phyloP scores from a whole-genome alignment of 2,888 invertebrate species.

The Baccha elongata region DNA sequence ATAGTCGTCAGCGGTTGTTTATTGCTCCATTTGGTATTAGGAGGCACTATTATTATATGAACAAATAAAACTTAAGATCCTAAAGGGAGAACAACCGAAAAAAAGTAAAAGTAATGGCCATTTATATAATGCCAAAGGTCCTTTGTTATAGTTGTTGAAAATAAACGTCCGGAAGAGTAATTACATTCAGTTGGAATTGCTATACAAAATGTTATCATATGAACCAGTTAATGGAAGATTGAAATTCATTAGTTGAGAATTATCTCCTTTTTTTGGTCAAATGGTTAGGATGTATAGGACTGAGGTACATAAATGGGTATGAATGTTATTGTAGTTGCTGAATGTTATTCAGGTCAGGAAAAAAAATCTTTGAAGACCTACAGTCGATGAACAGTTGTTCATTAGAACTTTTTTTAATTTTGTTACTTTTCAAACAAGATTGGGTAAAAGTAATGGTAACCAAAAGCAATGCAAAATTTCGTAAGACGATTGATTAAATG shows the following conservation, averaged over 20 bases:
- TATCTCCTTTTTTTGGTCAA: too few species aligned
- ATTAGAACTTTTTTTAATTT: too few species aligned
- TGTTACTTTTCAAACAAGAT: too few species aligned
- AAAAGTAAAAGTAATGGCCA: slow-evolving; percentile 5
- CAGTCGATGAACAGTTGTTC: too few species aligned
- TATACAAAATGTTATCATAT: slow-evolving; percentile 15
- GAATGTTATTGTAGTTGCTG: too few species aligned
- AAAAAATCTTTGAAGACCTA: too few species aligned
- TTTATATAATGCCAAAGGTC: slow-evolving; percentile 18
- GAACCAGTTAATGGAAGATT: slow-evolving; percentile 18
- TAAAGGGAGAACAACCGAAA: background rate
- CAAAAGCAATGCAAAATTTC: too few species aligned
- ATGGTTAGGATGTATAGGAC: too few species aligned
- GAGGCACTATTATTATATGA: background rate
- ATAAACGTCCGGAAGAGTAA: slow-evolving; percentile 37
- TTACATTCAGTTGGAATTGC: slow-evolving; percentile 25
- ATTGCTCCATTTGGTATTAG: slow-evolving; percentile 63
- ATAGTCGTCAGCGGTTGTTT: slow-evolving; percentile 69
- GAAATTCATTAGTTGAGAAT: slow-evolving; percentile 15
- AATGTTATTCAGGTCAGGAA: too few species aligned
- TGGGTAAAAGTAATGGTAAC: too few species aligned
- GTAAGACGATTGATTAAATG: too few species aligned
- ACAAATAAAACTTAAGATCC: slow-evolving; percentile 39
- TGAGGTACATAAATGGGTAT: too few species aligned
- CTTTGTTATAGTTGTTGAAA: slow-evolving; percentile 19